Conservation (phyloP, 2,113 vertebrate genomes). For the Spea multiplicata region DNA sequence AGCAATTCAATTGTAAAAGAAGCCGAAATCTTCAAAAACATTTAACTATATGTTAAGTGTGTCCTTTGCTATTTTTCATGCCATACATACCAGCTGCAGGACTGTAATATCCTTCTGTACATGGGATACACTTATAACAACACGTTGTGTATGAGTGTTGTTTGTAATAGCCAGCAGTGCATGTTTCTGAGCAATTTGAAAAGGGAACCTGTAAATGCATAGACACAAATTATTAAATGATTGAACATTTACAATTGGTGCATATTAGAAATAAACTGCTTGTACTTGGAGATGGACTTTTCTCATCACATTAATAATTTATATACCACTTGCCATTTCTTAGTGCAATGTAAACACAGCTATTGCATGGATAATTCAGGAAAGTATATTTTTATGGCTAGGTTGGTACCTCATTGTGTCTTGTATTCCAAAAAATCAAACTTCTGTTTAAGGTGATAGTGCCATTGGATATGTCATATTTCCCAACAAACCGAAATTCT, state of each 20-base stretch:
- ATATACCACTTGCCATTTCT: background rate
- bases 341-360: background rate
- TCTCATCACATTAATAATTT: too few species aligned
- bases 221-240: background rate
- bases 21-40: too few species aligned
- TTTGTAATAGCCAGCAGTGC: constrained; percentile 50
- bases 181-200: constrained; percentile 52
- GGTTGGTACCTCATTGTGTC: constrained; percentile 49
- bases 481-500: constrained; percentile 48
- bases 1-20: too few species aligned
- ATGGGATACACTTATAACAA: constrained; percentile 52
- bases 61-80: background rate
- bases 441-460: constrained; percentile 20
- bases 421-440: constrained; percentile 50
- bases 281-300: too few species aligned
- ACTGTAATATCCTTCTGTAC: constrained; percentile 54
- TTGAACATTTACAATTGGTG: too few species aligned
- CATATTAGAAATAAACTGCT: too few species aligned
- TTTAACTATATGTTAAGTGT: too few species aligned
- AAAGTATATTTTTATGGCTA: too few species aligned
- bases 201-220: constrained; percentile 42
- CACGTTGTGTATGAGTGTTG: constrained; percentile 50
- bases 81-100: constrained; percentile 51
- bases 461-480: constrained; percentile 46
- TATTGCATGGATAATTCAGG: too few species aligned